Evolutionary conservation across 2,797 vertebrate genomes (phyloP).

Genomic region (Nannoperca australis): DNA sequence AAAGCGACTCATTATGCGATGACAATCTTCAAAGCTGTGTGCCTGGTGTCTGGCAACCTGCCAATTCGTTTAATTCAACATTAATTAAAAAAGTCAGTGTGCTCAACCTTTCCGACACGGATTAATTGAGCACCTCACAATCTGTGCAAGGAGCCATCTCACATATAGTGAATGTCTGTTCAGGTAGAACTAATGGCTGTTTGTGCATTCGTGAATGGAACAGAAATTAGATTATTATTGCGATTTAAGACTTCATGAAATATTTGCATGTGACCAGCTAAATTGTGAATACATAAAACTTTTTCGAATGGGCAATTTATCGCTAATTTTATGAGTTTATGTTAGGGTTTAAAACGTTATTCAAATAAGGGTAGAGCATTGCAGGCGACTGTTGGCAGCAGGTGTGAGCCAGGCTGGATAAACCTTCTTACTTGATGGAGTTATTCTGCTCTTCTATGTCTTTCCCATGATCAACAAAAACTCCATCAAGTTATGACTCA

Average conservation of each 20-base stretch:
- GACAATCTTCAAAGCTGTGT: conserved; percentile 85
- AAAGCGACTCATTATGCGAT: conserved; percentile 85
- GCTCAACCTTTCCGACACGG: conserved; percentile 77
- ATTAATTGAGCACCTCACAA: conserved; percentile 83
- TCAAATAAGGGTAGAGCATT: conserved; percentile 18
- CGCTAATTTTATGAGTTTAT: conserved; percentile 30
- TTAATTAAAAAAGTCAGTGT: conserved; percentile 82
- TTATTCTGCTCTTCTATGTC: conserved; percentile 46
- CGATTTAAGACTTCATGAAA: conserved; percentile 40
- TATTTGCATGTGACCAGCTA: conserved; percentile 46
- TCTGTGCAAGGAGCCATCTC: conserved; percentile 69
- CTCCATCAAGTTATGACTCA: conserved; percentile 17
- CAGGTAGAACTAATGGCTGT: conserved; percentile 65
- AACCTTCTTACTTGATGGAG: conserved; percentile 22
- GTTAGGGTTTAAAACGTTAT: conserved; percentile 24
- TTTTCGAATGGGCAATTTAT: conserved; percentile 23
- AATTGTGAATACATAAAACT: conserved; percentile 30
- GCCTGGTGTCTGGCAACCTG: conserved; percentile 80
- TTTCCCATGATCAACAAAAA: conserved; percentile 36
- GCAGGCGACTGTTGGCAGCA: conserved; percentile 37
- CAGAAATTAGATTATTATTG: conserved; percentile 40
- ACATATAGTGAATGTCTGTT: conserved; percentile 60
- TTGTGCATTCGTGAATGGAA: conserved; percentile 66
- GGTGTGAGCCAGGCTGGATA: conserved; percentile 38
- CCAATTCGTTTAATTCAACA: conserved; percentile 85